phyloP scores from a whole-genome alignment of 1,140 invertebrate species.

The Ladona fulva region DNA sequence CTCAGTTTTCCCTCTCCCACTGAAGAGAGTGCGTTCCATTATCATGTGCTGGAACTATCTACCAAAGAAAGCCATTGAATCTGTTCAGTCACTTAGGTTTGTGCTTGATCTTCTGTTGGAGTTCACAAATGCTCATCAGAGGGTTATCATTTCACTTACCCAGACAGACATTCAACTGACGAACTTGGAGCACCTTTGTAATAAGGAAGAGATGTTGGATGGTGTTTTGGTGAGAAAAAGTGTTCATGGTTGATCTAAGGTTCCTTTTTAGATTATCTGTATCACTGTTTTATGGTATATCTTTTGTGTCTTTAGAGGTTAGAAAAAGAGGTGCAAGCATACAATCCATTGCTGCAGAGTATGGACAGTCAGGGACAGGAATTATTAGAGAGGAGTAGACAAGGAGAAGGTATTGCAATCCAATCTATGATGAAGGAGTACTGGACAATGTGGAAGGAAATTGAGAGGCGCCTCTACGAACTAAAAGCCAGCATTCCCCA shows the following conservation, averaged over 20 bases:
- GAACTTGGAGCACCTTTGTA: constrained; percentile 51
- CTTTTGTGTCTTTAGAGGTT: constrained; percentile 35
- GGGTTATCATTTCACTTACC: constrained; percentile 54
- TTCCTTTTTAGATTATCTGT: constrained; percentile 12
- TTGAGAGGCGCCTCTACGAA: constrained; percentile 41
- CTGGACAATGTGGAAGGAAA: constrained; percentile 52
- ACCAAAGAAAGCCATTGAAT: constrained; percentile 35
- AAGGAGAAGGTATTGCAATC: constrained; percentile 44
- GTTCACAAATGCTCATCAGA: constrained; percentile 58
- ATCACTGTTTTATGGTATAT: constrained; percentile 12
- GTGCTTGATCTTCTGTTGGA: constrained; percentile 49
- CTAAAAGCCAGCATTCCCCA: not conserved
- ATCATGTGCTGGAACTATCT: constrained; percentile 45
- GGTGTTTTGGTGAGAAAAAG: constrained; percentile 16
- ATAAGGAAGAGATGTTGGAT: constrained; percentile 33
- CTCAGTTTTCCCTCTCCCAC: not conserved
- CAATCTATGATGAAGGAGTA: constrained; percentile 59
- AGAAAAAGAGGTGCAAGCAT: constrained; percentile 34
- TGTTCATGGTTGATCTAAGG: no score
- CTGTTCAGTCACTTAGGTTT: constrained; percentile 39
- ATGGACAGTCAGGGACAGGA: constrained; percentile 49
- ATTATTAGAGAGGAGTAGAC: constrained; percentile 45
- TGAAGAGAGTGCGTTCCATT: not conserved
- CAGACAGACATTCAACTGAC: constrained; percentile 59
- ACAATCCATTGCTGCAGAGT: constrained; percentile 32